Evolutionary conservation across 2,113 vertebrate species (phyloP).

Genomic region (Aviceda subcristata): DNA sequence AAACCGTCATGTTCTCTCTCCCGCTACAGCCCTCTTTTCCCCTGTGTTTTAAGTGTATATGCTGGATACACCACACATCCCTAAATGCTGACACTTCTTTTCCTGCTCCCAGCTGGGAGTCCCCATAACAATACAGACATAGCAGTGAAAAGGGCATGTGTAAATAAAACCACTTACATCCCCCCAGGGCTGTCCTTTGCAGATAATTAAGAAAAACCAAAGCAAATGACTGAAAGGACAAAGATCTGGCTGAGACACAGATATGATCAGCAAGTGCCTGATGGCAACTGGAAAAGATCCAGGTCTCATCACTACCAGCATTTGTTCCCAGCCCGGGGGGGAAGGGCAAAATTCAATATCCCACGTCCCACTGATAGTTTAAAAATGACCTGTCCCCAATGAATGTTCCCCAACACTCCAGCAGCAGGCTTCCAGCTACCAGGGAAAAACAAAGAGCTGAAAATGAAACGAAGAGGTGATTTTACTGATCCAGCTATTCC

Average conservation of each 20-base stretch:
- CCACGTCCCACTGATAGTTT: background rate
- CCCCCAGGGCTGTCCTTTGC: background rate
- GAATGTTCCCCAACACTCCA: background rate
- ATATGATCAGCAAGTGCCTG: background rate
- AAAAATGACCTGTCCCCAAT: background rate
- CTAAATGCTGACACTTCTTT: background rate
- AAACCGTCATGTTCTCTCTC: background rate
- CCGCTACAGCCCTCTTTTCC: background rate
- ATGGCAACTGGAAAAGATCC: background rate
- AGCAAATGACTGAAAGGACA: conserved; percentile 3
- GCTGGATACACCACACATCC: background rate
- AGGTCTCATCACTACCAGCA: background rate
- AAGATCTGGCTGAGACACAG: background rate
- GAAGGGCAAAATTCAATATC: background rate
- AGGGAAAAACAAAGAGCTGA: background rate
- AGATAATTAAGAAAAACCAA: background rate
- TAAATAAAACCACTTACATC: background rate
- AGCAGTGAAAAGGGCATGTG: background rate
- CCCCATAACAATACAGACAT: background rate
- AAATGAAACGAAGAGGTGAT: background rate
- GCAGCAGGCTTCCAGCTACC: background rate
- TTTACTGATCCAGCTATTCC: rapidly evolving
- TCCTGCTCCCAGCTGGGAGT: background rate
- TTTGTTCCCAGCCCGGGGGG: background rate
- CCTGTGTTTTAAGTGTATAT: background rate